These are phyloP conservation scores for Catocala sponsa DNA, from an alignment of 2,888 invertebrate genomes.

Conservation along the genomic window DNA sequence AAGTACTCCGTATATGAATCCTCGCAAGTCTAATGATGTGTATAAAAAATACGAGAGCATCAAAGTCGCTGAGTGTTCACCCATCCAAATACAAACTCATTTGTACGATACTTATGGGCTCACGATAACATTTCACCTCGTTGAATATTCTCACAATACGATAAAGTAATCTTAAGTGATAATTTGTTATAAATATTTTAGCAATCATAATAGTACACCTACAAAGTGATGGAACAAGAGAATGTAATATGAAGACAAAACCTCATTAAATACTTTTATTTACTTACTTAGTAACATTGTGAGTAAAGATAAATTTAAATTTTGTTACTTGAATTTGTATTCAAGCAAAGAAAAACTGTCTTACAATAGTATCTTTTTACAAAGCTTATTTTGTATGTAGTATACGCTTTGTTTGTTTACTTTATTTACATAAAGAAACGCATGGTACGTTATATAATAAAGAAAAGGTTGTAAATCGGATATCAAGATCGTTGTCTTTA, in stretches of 20 bases:
- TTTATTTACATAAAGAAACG: not conserved
- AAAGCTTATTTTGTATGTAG: not conserved
- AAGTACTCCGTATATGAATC: slow-evolving; percentile 2
- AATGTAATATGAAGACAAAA: slow-evolving; percentile 1
- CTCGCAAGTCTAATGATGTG: slow-evolving; percentile 27
- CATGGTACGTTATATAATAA: not conserved
- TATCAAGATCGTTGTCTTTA: slow-evolving; percentile 38
- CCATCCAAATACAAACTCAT: slow-evolving; percentile 42
- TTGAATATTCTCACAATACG: slow-evolving; percentile 16
- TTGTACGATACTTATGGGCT: slow-evolving; percentile 39
- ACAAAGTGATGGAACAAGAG: not conserved
- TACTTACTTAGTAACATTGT: slow-evolving; percentile 3
- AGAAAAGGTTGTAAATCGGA: slow-evolving; percentile 26
- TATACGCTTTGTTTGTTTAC: too few relatives aligned
- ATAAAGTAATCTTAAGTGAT: not conserved
- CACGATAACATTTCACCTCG: slow-evolving; percentile 29
- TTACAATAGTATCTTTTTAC: slow-evolving; percentile 4
- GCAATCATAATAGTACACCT: not conserved
- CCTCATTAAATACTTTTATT: slow-evolving; percentile 8
- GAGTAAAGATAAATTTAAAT: slow-evolving; percentile 12
- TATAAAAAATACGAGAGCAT: slow-evolving; percentile 40
- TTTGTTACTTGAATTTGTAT: slow-evolving; percentile 8
- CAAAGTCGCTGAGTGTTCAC: slow-evolving; percentile 41
- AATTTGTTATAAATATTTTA: not conserved
- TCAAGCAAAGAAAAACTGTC: slow-evolving; percentile 8